phyloP scores from a whole-genome alignment of 1,140 invertebrate species.

The Neomicropteryx cornuta region DNA sequence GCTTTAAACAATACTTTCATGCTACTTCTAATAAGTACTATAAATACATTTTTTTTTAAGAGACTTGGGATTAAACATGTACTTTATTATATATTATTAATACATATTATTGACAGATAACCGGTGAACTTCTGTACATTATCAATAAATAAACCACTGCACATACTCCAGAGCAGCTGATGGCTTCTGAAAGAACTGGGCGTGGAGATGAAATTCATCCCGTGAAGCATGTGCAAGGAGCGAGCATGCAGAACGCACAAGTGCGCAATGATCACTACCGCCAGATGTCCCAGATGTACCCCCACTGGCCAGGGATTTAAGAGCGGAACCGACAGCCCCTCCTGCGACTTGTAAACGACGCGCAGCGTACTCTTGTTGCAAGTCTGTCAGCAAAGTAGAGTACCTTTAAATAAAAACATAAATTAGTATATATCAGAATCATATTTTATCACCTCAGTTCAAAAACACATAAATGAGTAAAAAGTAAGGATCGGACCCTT shows the following conservation, averaged over 20 bases:
- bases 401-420: conserved; percentile 43
- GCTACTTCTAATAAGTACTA: too few relatives aligned
- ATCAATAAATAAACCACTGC: too few relatives aligned
- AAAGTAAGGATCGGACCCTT: too few relatives aligned
- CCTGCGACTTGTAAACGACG: conserved; percentile 64
- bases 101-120: too few relatives aligned
- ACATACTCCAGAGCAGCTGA: conserved; percentile 58
- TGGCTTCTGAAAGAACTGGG: conserved; percentile 72
- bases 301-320: conserved; percentile 56
- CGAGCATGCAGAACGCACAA: conserved; percentile 78
- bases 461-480: too few relatives aligned
- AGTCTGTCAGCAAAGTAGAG: conserved; percentile 62
- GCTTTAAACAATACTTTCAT: too few relatives aligned
- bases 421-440: conserved; percentile 3
- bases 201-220: conserved; percentile 83
- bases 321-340: conserved; percentile 63
- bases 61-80: too few relatives aligned
- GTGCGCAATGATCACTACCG: conserved; percentile 75
- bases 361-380: conserved; percentile 76
- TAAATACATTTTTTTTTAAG: too few relatives aligned
- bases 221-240: conserved; percentile 84
- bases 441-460: too few relatives aligned
- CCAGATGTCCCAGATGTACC: too few relatives aligned
- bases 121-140: too few relatives aligned
- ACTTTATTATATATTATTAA: too few relatives aligned